phyloP scores from a whole-genome alignment of 2,888 invertebrate genomes.

The Leucophenga montana region DNA sequence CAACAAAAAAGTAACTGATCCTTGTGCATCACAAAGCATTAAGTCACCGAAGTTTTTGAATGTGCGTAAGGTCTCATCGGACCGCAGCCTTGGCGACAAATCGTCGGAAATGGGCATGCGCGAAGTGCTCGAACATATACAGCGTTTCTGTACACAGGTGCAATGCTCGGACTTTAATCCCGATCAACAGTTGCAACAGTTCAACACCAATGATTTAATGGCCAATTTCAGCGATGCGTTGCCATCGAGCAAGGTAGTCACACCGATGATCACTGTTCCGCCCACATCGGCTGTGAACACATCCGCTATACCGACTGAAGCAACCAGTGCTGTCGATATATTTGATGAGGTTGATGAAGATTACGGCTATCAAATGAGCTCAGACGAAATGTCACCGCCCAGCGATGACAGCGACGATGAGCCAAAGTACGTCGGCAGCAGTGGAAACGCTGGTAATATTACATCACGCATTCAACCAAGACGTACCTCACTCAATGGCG shows the following conservation, averaged over 20 bases:
- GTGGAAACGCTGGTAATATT: slow-evolving; percentile 8
- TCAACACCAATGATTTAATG: slow-evolving; percentile 18
- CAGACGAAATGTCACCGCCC: slow-evolving; percentile 59
- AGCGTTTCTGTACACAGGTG: slow-evolving; percentile 60
- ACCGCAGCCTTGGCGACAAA: slow-evolving; percentile 56
- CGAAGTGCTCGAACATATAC: slow-evolving; percentile 64
- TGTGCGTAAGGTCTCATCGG: slow-evolving; percentile 49
- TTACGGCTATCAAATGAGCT: slow-evolving; percentile 58
- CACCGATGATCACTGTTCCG: background rate
- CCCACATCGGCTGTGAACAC: background rate
- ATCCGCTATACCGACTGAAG: background rate
- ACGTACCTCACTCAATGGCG: slow-evolving; percentile 44
- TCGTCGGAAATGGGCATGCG: slow-evolving; percentile 63
- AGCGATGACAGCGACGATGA: slow-evolving; percentile 49
- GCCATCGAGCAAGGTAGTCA: background rate
- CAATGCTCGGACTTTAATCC: slow-evolving; percentile 49
- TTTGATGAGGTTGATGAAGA: slow-evolving; percentile 57
- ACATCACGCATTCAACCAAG: slow-evolving; percentile 43
- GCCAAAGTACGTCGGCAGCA: slow-evolving; percentile 27
- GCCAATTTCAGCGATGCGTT: slow-evolving; percentile 30
- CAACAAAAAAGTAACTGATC: slow-evolving; percentile 40
- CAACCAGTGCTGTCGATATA: background rate
- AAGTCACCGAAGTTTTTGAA: slow-evolving; percentile 35
- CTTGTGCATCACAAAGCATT: slow-evolving; percentile 50
- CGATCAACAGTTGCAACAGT: slow-evolving; percentile 34